Base-by-base conservation (phyloP, 2,888 invertebrate genomes). In the Trissoscelio sp. region DNA sequence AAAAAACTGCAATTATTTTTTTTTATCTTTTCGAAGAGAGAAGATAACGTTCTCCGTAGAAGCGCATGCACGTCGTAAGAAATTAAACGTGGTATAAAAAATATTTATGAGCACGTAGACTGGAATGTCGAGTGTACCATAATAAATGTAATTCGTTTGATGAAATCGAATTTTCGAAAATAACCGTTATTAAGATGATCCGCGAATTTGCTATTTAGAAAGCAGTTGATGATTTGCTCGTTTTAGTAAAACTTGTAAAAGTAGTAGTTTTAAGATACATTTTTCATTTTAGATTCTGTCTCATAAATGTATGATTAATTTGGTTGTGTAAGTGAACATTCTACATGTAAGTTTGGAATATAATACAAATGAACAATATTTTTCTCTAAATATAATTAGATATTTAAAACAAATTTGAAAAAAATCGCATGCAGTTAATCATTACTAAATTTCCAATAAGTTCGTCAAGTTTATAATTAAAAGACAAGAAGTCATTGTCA, bases 1-100 rank as follows among this genome's bases (percentile, higher is more conserved):
- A 22, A 46, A 58, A 22, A 46, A 46, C 46, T 62, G 46, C 20
- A 62, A 62, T 44, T 62, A 55, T 34, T 55, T 22, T 39, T 37
- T 42, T 42, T 20, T 42, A 58, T 58, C 42, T 11, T 42, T 58
- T 22, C 24, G 18, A 39, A 58, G 24, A 58, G 39, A 42, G 14
- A 14, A 42, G 58, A 42, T 58, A 39, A 57, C n/a, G 18, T n/a
- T 57, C 18, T 5, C 55, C 2, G 16, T 37, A 20, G 0, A 46
- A 20, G 12, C 11, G 12, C 2, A 12, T 48, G 9, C 22, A n/a
- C 48, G 14, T 20, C 37, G 34, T 20, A 16, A 37, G 55, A 37
- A 57, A 57, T 57, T 57, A 20, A 57, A 37, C 7, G 24, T 20
- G 20, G 37, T n/a, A 37, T 37, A 57, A 57, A 37, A 57, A 57